phyloP scores from a whole-genome alignment of 1,140 invertebrate species.

The Ips typographus region DNA sequence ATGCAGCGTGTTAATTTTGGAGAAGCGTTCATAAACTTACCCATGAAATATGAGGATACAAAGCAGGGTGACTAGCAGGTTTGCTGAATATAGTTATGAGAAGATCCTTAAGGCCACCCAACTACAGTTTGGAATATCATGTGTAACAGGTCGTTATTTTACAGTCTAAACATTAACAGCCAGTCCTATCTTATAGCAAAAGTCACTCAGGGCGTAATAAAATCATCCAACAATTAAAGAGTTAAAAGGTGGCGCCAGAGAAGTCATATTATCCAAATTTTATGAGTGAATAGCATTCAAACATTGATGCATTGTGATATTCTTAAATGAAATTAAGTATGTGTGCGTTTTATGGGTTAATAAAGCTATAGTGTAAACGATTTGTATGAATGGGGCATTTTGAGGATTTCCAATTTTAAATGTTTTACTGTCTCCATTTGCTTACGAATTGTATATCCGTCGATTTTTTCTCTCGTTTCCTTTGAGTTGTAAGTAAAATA shows the following conservation, averaged over 20 bases:
- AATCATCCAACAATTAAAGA: too few relatives aligned
- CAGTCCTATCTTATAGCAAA: too few relatives aligned
- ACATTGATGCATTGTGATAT: slow-evolving; percentile 13
- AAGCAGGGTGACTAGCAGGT: slow-evolving; percentile 1
- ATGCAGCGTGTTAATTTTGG: slow-evolving; percentile 22
- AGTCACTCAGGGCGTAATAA: too few relatives aligned
- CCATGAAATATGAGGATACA: slow-evolving; percentile 8
- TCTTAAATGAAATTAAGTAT: slow-evolving; percentile 14
- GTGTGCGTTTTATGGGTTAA: slow-evolving; percentile 13
- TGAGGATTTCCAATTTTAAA: background rate
- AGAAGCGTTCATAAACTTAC: slow-evolving; percentile 23
- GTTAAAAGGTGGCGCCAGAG: slow-evolving; percentile 9
- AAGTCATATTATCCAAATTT: slow-evolving; percentile 18
- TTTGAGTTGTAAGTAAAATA: too few relatives aligned
- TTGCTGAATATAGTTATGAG: too few relatives aligned
- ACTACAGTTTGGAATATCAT: too few relatives aligned
- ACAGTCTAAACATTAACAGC: too few relatives aligned
- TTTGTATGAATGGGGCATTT: background rate
- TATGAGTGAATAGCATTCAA: slow-evolving; percentile 8
- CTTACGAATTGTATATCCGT: background rate
- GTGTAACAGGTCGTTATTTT: too few relatives aligned
- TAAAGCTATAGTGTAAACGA: slow-evolving; percentile 16
- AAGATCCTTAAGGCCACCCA: too few relatives aligned
- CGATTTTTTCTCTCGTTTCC: background rate
- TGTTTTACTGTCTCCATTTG: slow-evolving; percentile 6